Evolutionary conservation across 2,113 vertebrate species (phyloP).

Genomic region (Hystrix cristata): DNA sequence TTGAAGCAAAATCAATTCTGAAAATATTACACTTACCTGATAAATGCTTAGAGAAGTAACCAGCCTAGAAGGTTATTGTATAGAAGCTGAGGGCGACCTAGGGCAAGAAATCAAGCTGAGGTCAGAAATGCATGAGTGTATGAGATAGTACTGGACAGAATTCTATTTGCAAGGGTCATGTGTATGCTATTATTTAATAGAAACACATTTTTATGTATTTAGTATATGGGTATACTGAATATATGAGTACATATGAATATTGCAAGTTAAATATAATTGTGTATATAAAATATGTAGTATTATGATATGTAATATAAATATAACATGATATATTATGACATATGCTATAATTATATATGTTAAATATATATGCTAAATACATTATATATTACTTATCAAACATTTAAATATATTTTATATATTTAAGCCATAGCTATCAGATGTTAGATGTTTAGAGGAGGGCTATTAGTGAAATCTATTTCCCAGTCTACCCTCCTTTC

Average conservation of each 20-base stretch:
- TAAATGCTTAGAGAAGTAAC: not conserved
- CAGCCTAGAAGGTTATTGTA: not conserved
- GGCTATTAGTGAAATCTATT: not conserved
- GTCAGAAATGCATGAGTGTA: not conserved
- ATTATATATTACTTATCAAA: not conserved
- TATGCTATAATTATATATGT: not conserved
- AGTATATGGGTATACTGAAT: not conserved
- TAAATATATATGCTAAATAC: not conserved
- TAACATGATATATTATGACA: not conserved
- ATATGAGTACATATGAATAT: not conserved
- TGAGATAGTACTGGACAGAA: not conserved
- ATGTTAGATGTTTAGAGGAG: not conserved
- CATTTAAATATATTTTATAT: no score
- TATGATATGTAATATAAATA: not conserved
- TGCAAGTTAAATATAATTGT: not conserved
- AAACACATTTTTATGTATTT: not conserved
- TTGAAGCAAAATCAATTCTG: not conserved
- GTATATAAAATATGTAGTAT: not conserved
- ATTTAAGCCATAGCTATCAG: not conserved
- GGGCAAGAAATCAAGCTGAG: not conserved
- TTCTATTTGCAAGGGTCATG: not conserved
- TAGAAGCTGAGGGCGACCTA: not conserved
- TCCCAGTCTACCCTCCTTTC: not conserved
- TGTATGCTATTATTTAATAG: not conserved
- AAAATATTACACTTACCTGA: not conserved